Percentiles rank a stretch among this genome's conserved stretches.
phyloP scores from a whole-genome alignment of 2,797 vertebrate genomes.

The Botia kubotai region DNA sequence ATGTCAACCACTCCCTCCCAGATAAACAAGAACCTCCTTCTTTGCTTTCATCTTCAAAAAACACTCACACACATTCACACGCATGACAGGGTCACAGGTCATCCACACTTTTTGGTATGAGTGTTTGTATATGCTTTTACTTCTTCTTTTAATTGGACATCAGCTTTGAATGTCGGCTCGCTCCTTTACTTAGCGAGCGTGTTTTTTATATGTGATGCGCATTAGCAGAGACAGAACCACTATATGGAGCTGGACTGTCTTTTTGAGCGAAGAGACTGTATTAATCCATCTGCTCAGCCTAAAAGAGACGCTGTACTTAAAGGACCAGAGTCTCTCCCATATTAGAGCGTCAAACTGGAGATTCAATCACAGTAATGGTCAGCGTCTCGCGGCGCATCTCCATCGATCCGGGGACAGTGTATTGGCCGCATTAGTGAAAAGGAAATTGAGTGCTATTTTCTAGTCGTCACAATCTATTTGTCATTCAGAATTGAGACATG shows the following conservation, averaged over 20 bases:
- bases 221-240: conserved; percentile 54
- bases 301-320: conserved; percentile 46
- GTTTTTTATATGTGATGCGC: conserved; percentile 55
- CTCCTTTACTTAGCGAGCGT: conserved; percentile 57
- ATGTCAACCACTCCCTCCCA: conserved; percentile 49
- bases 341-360: conserved; percentile 57
- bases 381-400: conserved; percentile 61
- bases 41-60: not conserved
- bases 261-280: conserved; percentile 54
- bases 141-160: conserved; percentile 45
- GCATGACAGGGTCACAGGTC: conserved; percentile 23
- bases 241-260: conserved; percentile 50
- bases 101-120: not conserved
- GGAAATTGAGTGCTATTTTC: conserved; percentile 68
- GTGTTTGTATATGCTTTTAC: conserved; percentile 41
- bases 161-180: conserved; percentile 45
- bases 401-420: conserved; percentile 62
- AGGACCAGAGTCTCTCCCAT: conserved; percentile 46
- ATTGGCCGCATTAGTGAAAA: conserved; percentile 65
- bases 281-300: conserved; percentile 57
- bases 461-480: conserved; percentile 68
- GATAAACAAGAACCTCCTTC: conserved; percentile 37
- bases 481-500: conserved; percentile 62
- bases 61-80: not conserved
- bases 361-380: conserved; percentile 68